Evolutionary conservation across 2,888 invertebrate species (phyloP).

Genomic region (Aphodius sticticus): DNA sequence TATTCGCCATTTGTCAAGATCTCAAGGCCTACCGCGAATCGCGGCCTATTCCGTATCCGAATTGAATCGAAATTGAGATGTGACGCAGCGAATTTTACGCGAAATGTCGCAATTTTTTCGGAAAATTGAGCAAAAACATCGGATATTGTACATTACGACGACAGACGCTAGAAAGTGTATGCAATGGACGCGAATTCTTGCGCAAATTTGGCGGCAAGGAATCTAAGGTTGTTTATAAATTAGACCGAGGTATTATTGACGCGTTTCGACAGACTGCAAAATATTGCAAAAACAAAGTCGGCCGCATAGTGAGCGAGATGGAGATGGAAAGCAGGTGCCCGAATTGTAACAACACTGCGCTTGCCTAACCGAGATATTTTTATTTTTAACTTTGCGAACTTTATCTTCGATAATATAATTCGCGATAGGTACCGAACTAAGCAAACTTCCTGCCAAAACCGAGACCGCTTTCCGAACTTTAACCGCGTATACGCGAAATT

Average conservation of each 20-base stretch:
- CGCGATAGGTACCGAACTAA: background rate
- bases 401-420: background rate
- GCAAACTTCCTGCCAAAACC: background rate
- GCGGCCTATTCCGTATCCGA: background rate
- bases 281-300: background rate
- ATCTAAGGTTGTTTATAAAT: background rate
- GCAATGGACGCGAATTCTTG: background rate
- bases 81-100: background rate
- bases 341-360: background rate
- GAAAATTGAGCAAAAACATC: background rate
- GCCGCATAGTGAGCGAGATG: background rate
- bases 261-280: background rate
- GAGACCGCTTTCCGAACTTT: background rate
- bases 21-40: background rate
- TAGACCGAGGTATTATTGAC: background rate
- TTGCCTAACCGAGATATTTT: background rate
- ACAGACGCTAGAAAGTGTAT: background rate
- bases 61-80: background rate
- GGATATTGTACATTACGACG: background rate
- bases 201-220: background rate
- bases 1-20: background rate
- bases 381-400: constrained; percentile 4
- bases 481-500: background rate
- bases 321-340: background rate
- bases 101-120: background rate